A percentile compares a stretch with the other conserved stretches of the same genome.
Conservation (phyloP, 2,113 vertebrate genomes). For the Tauraco erythrolophus region DNA sequence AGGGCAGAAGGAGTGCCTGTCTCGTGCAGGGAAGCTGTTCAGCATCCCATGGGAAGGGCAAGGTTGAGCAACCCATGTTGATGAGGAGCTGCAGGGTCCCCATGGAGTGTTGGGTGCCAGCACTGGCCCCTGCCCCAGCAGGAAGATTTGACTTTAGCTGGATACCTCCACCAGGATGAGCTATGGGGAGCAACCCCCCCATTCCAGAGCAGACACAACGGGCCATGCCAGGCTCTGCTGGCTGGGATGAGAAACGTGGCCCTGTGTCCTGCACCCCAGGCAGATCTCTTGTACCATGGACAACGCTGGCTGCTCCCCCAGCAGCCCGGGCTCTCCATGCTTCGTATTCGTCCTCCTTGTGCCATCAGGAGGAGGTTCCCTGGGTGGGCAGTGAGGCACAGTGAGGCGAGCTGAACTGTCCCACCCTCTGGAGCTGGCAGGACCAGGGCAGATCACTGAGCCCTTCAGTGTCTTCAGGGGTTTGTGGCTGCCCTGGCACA, state of each 20-base stretch:
- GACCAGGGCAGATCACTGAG: not conserved
- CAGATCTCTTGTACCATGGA: fast-evolving
- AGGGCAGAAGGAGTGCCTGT: not conserved
- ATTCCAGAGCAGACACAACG: not conserved
- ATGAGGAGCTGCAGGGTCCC: not conserved
- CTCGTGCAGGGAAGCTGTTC: not conserved
- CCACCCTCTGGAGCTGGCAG: not conserved
- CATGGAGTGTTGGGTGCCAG: not conserved
- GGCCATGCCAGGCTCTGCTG: not conserved
- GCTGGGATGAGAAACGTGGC: not conserved
- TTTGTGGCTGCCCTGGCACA: not conserved
- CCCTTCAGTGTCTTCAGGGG: not conserved
- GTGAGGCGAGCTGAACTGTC: fast-evolving
- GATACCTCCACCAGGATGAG: not conserved
- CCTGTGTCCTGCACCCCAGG: not conserved
- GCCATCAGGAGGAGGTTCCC: not conserved
- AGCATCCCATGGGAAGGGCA: not conserved
- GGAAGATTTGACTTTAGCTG: not conserved
- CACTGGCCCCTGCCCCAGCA: not conserved
- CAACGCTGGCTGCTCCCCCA: not conserved
- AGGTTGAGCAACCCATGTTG: fast-evolving
- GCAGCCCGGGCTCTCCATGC: not conserved
- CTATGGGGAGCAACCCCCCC: not conserved
- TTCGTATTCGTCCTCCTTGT: not conserved
- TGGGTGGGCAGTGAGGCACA: fast-evolving